Evolutionary conservation across 2,888 invertebrate genomes (phyloP).

Genomic region (Phytoseiulus persimilis): DNA sequence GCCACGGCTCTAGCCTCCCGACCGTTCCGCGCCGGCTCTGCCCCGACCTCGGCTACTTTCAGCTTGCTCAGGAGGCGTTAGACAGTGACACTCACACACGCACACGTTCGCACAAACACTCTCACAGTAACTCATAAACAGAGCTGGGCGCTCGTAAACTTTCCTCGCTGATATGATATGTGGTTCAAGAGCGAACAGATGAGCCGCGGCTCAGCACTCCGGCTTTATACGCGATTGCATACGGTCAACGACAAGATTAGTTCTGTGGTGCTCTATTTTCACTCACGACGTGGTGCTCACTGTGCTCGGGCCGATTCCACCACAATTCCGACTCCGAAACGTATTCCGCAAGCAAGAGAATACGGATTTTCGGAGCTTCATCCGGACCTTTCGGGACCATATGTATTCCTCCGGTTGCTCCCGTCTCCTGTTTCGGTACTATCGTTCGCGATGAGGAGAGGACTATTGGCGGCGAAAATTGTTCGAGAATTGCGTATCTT

Average conservation of each 20-base stretch:
- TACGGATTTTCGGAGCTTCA: too few species aligned
- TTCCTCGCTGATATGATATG: neutral
- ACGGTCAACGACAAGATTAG: conserved; percentile 5
- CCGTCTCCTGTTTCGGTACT: too few species aligned
- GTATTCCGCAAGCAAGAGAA: too few species aligned
- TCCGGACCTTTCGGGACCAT: too few species aligned
- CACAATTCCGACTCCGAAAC: neutral
- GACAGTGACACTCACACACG: neutral
- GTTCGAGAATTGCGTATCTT: too few species aligned
- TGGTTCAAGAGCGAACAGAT: conserved; percentile 5
- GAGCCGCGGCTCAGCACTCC: neutral
- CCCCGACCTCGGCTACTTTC: neutral
- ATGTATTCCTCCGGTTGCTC: too few species aligned
- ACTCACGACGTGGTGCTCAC: neutral
- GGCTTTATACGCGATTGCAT: neutral
- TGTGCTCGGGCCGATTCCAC: neutral
- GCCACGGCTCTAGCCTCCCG: neutral
- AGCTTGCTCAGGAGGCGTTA: neutral
- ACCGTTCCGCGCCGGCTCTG: neutral
- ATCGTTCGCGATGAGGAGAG: too few species aligned
- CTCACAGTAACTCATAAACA: neutral
- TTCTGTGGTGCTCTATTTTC: neutral
- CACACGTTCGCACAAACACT: neutral
- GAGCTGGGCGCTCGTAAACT: neutral
- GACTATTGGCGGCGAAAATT: too few species aligned